phyloP scores from a whole-genome alignment of 2,888 invertebrate genomes.

The Drosophila siamana region DNA sequence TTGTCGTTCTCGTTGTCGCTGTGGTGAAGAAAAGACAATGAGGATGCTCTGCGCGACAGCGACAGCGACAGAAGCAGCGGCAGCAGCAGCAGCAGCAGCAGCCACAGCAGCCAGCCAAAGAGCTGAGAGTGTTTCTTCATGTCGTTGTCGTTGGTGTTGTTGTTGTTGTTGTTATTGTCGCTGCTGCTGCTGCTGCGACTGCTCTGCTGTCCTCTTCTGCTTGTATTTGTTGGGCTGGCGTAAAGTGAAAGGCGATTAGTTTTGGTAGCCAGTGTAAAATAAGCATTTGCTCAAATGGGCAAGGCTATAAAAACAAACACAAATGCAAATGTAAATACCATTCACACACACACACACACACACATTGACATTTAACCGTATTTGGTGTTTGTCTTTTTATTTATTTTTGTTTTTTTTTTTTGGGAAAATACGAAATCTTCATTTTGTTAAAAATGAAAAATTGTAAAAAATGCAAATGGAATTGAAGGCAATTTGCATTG shows the following conservation, averaged over 20 bases:
- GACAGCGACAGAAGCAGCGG: constrained; percentile 5
- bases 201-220: constrained; percentile 19
- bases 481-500: too few relatives aligned
- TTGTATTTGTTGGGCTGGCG: constrained; percentile 15
- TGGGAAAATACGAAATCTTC: neutral
- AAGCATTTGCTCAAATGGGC: constrained; percentile 17
- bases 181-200: constrained; percentile 11
- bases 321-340: constrained; percentile 4
- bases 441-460: neutral
- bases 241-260: constrained; percentile 64
- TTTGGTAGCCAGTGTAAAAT: constrained; percentile 22
- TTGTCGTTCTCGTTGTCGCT: constrained; percentile 24
- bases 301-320: constrained; percentile 10
- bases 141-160: constrained; percentile 24
- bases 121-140: constrained; percentile 20
- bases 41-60: constrained; percentile 58
- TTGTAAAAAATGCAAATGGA: too few relatives aligned
- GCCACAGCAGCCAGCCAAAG: too few relatives aligned
- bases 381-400: too few relatives aligned
- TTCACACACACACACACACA: neutral
- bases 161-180: constrained; percentile 13
- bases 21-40: constrained; percentile 71
- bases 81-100: neutral
- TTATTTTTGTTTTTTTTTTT: neutral
- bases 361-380: neutral